Base-by-base conservation (phyloP, 2,888 invertebrate species). In the Melanotus villosus region DNA sequence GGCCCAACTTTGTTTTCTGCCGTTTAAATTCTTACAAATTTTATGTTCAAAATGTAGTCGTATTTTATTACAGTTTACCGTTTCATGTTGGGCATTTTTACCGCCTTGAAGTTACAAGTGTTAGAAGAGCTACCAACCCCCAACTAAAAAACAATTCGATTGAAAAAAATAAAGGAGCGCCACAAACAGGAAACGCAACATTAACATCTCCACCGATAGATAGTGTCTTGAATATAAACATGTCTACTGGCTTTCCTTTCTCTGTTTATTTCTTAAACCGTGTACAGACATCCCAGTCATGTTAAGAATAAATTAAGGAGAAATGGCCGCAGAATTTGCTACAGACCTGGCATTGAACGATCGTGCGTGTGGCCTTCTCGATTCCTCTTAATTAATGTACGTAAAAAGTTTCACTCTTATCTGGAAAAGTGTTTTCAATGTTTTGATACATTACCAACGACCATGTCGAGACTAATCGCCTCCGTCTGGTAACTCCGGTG, bases 221-320 rank as follows among this genome's bases (percentile, higher is more conserved):
- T 41, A 47, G 47, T 41, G 65, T 57, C 58, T 65, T 58, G 65
- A 58, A 65, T 65, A 65, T 57, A 65, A 65, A 65, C 65, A 65
- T 58, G 58, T 50, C 50, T 57, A 57, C 50, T 65, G 34, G 12
- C 30, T 65, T 65, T 65, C 58, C 65, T 36, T 26, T 65, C 65
- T 65, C 50, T 65, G 50, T 65, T 65, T 58, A 58, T 19, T 38
- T 65, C 62, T 52, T 38, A 16, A 50, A 18, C 19, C 26, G 6
- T 43, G 21, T 58, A 41, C 41, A 14, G 50, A 26, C 30, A 32
- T 57, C n/a, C n/a, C n/a, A 45, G 45, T 45, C 62, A 62, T 52
- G 62, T 62, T 52, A 19, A 26, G 62, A 62, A 62, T 62, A 62
- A 50, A 62, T 62, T 62, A 62, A 52, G 36, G 52, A 62, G 62